Conservation (phyloP, 1,140 invertebrate species). For the Drosophila seguyi region DNA sequence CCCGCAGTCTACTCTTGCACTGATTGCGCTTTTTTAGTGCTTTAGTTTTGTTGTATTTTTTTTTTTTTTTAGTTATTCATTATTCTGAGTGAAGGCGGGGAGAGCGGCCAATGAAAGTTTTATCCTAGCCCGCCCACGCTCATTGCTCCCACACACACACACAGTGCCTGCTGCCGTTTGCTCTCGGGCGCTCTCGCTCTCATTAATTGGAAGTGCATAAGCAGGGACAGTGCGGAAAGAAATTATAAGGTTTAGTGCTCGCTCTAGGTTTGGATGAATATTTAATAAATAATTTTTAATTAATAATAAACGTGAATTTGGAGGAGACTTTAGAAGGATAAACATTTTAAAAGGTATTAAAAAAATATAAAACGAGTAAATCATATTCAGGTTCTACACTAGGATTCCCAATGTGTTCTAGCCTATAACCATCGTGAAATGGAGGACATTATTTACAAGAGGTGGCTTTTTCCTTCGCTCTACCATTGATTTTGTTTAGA, state of each 20-base stretch:
- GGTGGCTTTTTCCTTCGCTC: no score
- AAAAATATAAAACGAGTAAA: no score
- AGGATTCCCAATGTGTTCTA: no score
- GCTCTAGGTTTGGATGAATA: fast-evolving
- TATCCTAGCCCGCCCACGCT: slow-evolving; percentile 44
- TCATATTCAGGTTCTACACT: no score
- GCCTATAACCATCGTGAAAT: no score
- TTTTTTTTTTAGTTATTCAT: slow-evolving; percentile 56
- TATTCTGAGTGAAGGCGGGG: slow-evolving; percentile 72
- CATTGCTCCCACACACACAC: slow-evolving; percentile 5
- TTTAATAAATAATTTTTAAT: neutral
- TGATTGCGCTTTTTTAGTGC: slow-evolving; percentile 22
- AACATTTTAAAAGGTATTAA: neutral
- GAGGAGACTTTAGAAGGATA: neutral
- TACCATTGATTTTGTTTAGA: no score
- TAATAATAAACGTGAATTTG: neutral
- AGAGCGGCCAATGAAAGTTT: slow-evolving; percentile 70
- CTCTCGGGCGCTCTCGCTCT: slow-evolving; percentile 33
- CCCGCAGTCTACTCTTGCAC: slow-evolving; percentile 21
- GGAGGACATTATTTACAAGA: no score
- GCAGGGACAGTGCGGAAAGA: slow-evolving; percentile 32
- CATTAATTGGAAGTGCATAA: slow-evolving; percentile 77
- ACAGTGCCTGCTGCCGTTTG: slow-evolving; percentile 6
- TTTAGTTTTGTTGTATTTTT: neutral
- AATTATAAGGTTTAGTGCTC: neutral